Evolutionary conservation across 2,888 invertebrate genomes (phyloP).

Genomic region (Polydrusus tereticollis): DNA sequence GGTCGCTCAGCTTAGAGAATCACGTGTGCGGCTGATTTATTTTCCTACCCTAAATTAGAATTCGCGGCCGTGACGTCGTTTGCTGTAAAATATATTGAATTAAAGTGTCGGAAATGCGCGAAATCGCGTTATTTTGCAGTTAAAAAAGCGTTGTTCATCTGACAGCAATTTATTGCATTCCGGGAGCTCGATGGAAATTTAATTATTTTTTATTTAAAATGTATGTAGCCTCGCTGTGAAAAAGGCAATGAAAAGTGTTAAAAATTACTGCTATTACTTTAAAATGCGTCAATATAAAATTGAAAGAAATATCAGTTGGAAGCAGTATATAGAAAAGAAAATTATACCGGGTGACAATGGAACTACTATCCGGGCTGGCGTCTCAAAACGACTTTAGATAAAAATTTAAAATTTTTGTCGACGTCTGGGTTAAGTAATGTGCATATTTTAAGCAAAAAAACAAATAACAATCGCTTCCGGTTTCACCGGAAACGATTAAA

Average conservation of each 20-base stretch:
- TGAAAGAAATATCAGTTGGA: no score
- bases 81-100: conserved; percentile 34
- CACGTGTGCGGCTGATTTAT: conserved; percentile 35
- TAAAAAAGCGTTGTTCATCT: conserved; percentile 18
- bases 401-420: no score
- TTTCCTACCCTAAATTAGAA: conserved; percentile 30
- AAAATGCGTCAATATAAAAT: no score
- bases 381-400: no score
- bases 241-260: background rate
- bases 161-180: conserved; percentile 33
- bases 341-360: no score
- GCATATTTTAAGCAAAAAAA: no score
- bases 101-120: conserved; percentile 36
- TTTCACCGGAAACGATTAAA: no score
- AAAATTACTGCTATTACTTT: background rate
- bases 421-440: no score
- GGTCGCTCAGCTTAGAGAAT: conserved; percentile 13
- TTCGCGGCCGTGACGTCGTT: conserved; percentile 25
- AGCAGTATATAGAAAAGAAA: no score
- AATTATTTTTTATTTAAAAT: conserved; percentile 15
- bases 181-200: background rate
- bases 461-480: no score
- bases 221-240: background rate
- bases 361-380: no score
- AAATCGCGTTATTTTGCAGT: conserved; percentile 29